Evolutionary conservation across 2,797 vertebrate genomes (phyloP).

Genomic region (Rhynchonycteris naso): DNA sequence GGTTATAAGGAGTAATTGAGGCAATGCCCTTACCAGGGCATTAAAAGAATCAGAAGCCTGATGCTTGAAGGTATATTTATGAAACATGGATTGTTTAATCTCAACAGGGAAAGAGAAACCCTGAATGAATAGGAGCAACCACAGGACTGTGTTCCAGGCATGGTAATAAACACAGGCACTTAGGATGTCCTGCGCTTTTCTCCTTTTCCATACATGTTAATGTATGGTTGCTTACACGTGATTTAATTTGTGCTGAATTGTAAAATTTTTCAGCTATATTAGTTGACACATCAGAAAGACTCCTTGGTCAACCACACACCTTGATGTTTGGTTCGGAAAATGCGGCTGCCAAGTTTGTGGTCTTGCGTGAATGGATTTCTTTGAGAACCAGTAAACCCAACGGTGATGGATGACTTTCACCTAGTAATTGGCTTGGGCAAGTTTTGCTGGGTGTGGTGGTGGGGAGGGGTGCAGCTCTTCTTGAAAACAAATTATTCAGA

Average conservation of each 20-base stretch:
- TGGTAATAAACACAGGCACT: background rate
- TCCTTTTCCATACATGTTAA: background rate
- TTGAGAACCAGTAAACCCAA: background rate
- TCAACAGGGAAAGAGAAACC: background rate
- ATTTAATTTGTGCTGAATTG: background rate
- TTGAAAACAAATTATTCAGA: background rate
- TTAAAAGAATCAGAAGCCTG: conserved; percentile 5
- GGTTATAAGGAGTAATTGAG: background rate
- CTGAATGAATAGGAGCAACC: background rate
- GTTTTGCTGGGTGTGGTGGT: background rate
- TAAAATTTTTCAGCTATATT: conserved; percentile 11
- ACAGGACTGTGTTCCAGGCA: background rate
- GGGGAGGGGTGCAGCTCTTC: background rate
- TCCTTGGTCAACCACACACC: background rate
- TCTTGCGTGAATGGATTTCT: background rate
- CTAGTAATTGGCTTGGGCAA: background rate
- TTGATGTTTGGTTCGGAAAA: conserved; percentile 31
- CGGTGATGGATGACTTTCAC: background rate
- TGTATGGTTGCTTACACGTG: background rate
- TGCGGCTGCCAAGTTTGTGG: background rate
- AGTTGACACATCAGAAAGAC: conserved; percentile 1
- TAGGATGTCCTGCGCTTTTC: background rate
- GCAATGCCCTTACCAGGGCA: background rate
- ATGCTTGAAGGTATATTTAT: background rate
- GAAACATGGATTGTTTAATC: conserved; percentile 21